Conservation (phyloP, 2,797 vertebrate species). For the Enteromius radiatus region DNA sequence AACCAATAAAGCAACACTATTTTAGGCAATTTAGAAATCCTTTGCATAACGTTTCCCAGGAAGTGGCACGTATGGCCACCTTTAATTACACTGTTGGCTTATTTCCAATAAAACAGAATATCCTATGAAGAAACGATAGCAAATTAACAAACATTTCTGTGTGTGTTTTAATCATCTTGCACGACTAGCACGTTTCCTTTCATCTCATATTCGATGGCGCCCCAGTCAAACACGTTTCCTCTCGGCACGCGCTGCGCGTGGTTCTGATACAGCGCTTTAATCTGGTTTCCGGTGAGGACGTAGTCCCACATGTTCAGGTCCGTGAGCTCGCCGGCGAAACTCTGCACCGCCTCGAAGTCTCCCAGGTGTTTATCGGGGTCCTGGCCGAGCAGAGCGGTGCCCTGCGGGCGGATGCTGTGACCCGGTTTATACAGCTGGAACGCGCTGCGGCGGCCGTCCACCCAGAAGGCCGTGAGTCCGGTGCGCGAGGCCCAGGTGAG, state of each 20-base stretch:
- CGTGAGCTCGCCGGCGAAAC: conserved; percentile 78
- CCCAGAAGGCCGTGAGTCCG: conserved; percentile 75
- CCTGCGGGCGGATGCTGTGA: conserved; percentile 66
- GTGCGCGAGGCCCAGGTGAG: conserved; percentile 79
- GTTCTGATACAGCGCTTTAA: conserved; percentile 66
- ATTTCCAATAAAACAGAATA: not conserved
- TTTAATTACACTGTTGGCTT: not conserved
- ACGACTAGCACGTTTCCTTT: conserved; percentile 77
- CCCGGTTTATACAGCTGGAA: conserved; percentile 79
- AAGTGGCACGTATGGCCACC: too few species aligned
- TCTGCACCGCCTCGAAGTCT: conserved; percentile 70
- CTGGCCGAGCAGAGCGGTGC: conserved; percentile 78
- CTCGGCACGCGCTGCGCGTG: conserved; percentile 44
- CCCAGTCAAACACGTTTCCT: conserved; percentile 77
- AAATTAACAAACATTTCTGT: not conserved
- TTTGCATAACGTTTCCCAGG: too few species aligned
- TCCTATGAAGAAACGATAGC: not conserved
- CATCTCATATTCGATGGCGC: conserved; percentile 67
- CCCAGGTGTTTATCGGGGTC: conserved; percentile 78
- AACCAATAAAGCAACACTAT: too few species aligned
- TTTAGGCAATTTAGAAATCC: too few species aligned
- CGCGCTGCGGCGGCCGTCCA: conserved; percentile 74
- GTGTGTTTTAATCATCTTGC: conserved; percentile 74
- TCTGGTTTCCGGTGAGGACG: conserved; percentile 64
- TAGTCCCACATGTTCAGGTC: conserved; percentile 81